These are phyloP conservation scores for Phymatocera aterrima DNA, from an alignment of 2,888 invertebrate genomes.

Conservation along the genomic window DNA sequence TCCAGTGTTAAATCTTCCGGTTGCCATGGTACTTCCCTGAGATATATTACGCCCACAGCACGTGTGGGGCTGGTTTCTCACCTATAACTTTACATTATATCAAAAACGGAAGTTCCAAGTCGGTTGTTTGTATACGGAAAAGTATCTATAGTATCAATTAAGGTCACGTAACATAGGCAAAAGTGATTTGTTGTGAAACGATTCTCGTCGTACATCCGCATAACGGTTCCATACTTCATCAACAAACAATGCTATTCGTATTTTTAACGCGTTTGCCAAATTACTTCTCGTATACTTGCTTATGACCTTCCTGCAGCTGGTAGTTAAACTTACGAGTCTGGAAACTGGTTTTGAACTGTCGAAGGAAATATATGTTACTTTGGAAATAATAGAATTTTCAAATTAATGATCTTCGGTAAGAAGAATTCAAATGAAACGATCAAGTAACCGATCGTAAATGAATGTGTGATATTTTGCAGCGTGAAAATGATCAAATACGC, in stretches of 20 bases:
- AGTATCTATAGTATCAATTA: background rate
- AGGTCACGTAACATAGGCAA: background rate
- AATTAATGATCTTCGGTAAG: too few species aligned
- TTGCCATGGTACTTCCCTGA: background rate
- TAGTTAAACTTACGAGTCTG: background rate
- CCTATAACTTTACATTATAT: background rate
- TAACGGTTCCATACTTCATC: background rate
- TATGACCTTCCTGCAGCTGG: background rate
- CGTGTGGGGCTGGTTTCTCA: background rate
- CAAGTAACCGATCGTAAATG: too few species aligned
- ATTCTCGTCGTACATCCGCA: background rate
- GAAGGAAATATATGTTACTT: background rate
- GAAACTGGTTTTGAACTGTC: background rate
- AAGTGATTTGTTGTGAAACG: background rate
- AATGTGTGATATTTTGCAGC: background rate
- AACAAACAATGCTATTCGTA: slow-evolving; percentile 2
- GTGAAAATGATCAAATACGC: background rate
- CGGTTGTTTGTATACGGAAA: background rate
- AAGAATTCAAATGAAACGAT: too few species aligned
- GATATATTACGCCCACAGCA: too few species aligned
- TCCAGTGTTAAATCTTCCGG: background rate
- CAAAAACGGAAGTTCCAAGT: background rate
- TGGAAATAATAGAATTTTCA: too few species aligned
- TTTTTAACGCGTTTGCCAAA: background rate
- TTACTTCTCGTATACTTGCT: background rate